Evolutionary conservation across 2,113 vertebrate species (phyloP).

Genomic region (Otis tarda): DNA sequence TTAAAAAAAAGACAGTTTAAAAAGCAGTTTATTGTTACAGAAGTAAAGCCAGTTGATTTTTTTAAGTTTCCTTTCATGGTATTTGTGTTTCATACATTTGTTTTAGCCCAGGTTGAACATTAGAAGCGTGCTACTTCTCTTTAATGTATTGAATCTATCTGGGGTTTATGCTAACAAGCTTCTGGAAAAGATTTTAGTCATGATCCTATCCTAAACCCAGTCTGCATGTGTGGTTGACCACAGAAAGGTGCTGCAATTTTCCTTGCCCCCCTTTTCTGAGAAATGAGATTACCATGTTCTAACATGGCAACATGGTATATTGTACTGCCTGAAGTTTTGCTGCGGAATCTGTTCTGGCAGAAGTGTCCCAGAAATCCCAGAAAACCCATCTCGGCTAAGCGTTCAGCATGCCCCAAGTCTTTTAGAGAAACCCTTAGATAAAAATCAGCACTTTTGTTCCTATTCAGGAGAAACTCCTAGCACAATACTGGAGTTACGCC

Average conservation of each 20-base stretch:
- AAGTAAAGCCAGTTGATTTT: neutral
- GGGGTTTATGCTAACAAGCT: neutral
- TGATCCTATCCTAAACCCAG: neutral
- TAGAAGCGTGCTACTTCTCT: neutral
- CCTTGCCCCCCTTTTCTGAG: neutral
- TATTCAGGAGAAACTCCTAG: neutral
- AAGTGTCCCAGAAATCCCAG: no score
- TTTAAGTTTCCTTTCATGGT: neutral
- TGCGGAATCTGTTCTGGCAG: accelerated
- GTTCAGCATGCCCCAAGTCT: neutral
- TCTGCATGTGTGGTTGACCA: neutral
- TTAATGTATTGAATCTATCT: neutral
- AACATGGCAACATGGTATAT: accelerated
- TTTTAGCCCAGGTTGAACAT: neutral
- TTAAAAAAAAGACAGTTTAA: neutral
- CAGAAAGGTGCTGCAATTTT: neutral
- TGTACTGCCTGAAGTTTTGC: neutral
- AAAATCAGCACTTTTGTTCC: neutral
- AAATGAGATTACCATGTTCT: neutral
- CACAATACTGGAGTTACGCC: neutral
- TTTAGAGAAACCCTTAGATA: neutral
- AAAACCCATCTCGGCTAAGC: neutral
- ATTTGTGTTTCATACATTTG: neutral
- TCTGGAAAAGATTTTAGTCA: neutral
- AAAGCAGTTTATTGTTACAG: neutral